A percentile compares a stretch with the other conserved stretches of the same genome.
Conservation (phyloP, 1,140 invertebrate species). For the Thrips palmi region DNA sequence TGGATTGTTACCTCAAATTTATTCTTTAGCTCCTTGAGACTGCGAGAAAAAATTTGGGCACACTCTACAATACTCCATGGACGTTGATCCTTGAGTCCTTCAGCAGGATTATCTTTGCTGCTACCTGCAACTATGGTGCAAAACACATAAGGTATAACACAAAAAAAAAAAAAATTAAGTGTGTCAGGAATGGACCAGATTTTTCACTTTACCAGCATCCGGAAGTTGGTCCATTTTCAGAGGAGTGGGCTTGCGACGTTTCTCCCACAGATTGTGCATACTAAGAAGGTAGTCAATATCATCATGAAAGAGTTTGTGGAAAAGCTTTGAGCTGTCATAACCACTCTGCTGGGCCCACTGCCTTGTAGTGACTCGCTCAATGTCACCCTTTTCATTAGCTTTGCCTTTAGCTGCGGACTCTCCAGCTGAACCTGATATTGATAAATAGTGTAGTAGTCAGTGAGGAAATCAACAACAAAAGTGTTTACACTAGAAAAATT, state of each 20-base stretch:
- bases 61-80: conserved; percentile 67
- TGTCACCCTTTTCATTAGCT: conserved; percentile 41
- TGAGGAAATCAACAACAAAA: conserved; percentile 20
- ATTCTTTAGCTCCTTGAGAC: conserved; percentile 46
- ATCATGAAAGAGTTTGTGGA: conserved; percentile 81
- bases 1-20: conserved; percentile 27
- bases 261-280: conserved; percentile 92
- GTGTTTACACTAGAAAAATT: conserved; percentile 23
- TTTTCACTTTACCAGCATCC: conserved; percentile 28
- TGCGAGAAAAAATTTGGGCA: conserved; percentile 51
- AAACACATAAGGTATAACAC: conserved; percentile 9
- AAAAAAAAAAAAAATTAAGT: conserved; percentile 8
- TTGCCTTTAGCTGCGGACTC: conserved; percentile 26
- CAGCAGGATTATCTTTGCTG: conserved; percentile 22
- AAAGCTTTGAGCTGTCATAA: conserved; percentile 71
- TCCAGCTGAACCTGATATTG: conserved; percentile 29
- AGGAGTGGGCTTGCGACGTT: conserved; percentile 61
- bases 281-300: conserved; percentile 89
- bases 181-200: neutral
- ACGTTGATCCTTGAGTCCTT: conserved; percentile 48
- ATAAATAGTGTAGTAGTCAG: conserved; percentile 9
- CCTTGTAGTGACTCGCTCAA: conserved; percentile 69
- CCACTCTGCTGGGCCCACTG: conserved; percentile 67
- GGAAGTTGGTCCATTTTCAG: conserved; percentile 50
- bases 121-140: conserved; percentile 27